Conservation (phyloP, 2,888 invertebrate genomes). For the Brachycybe producta region DNA sequence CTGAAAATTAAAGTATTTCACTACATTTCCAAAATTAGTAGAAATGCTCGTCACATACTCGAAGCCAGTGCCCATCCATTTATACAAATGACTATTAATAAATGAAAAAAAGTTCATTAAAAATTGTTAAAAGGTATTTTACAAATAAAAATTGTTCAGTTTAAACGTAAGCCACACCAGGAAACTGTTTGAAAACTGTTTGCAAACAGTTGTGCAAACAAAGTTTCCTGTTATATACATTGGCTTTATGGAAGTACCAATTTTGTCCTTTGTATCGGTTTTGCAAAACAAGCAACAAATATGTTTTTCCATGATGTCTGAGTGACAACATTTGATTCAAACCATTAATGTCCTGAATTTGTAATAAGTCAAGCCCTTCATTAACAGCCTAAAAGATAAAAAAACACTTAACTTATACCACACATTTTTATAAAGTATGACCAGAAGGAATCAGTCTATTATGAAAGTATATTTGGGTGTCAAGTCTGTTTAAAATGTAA, state of each 20-base stretch:
- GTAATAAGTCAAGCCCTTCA: background rate
- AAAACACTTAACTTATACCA: no score
- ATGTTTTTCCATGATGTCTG: background rate
- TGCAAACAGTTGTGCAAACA: no score
- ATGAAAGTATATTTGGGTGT: background rate
- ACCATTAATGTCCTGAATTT: slow-evolving; percentile 3
- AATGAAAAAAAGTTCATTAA: no score
- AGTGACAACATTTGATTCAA: background rate
- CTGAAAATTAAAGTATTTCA: background rate
- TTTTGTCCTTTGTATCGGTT: no score
- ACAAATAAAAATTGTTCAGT: no score
- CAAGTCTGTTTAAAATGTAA: background rate
- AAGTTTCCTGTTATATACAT: no score
- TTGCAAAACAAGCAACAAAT: slow-evolving; percentile 2
- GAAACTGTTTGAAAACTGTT: no score
- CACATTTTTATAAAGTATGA: background rate
- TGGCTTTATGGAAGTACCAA: no score
- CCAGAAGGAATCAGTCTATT: background rate
- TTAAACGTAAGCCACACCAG: no score
- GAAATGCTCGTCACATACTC: background rate
- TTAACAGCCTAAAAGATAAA: background rate
- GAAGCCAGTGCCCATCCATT: slow-evolving; percentile 6
- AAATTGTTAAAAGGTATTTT: no score
- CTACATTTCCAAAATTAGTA: background rate
- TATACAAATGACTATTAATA: slow-evolving; percentile 2